These are phyloP conservation scores for Parelbella ahira DNA, from an alignment of 2,888 invertebrate genomes.

Conservation along the genomic window DNA sequence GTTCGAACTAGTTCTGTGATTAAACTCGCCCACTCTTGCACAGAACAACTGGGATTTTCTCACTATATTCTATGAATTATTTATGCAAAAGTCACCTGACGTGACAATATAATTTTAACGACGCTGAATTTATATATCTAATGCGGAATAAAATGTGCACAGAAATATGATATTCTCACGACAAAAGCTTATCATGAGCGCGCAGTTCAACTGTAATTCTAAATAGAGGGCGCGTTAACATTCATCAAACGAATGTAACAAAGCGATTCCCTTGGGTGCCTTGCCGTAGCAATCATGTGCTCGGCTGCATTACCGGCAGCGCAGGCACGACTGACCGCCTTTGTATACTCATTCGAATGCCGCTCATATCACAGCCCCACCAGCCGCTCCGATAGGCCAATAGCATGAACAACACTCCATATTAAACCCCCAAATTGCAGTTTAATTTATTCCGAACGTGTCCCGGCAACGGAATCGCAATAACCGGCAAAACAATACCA, in stretches of 20 bases:
- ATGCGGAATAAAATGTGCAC: too few relatives aligned
- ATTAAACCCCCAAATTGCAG: slow-evolving; percentile 78
- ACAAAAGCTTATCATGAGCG: too few relatives aligned
- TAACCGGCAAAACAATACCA: slow-evolving; percentile 74
- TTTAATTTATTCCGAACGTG: slow-evolving; percentile 79
- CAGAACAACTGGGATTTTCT: too few relatives aligned
- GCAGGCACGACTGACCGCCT: slow-evolving; percentile 43
- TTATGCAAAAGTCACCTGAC: too few relatives aligned
- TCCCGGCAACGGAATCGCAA: slow-evolving; percentile 77
- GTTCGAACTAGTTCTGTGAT: too few relatives aligned
- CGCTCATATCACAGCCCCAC: slow-evolving; percentile 63
- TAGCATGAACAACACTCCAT: slow-evolving; percentile 73
- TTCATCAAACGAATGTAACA: slow-evolving; percentile 20
- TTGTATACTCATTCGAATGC: slow-evolving; percentile 75
- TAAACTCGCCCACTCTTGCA: too few relatives aligned
- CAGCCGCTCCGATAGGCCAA: slow-evolving; percentile 62
- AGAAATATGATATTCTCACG: too few relatives aligned
- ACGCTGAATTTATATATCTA: too few relatives aligned
- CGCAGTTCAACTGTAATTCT: background rate
- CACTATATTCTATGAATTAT: too few relatives aligned
- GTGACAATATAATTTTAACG: too few relatives aligned
- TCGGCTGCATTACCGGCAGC: slow-evolving; percentile 59
- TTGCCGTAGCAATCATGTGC: slow-evolving; percentile 39
- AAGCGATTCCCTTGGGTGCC: slow-evolving; percentile 38
- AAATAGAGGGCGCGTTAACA: slow-evolving; percentile 6